phyloP scores from a whole-genome alignment of 2,888 invertebrate genomes.

The Philopedon plagiatum region DNA sequence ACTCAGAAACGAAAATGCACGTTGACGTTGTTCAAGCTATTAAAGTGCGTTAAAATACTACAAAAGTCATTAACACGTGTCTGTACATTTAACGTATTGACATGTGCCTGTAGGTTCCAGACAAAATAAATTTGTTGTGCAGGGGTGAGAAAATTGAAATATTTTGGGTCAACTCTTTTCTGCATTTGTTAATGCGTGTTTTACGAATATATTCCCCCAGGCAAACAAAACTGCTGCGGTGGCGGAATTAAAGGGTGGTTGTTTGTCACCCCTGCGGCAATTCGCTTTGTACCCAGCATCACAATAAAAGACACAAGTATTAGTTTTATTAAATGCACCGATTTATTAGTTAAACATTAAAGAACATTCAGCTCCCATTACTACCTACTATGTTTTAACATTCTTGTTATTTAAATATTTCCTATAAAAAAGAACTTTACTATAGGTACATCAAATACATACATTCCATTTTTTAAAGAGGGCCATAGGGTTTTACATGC shows the following conservation, averaged over 20 bases:
- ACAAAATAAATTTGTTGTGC: slow-evolving; percentile 33
- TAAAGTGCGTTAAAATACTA: neutral
- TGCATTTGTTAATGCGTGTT: slow-evolving; percentile 38
- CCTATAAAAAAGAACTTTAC: no score
- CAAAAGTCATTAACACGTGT: neutral
- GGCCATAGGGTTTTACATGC: no score
- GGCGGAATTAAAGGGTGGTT: slow-evolving; percentile 48
- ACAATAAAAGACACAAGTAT: slow-evolving; percentile 25
- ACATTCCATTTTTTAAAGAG: no score
- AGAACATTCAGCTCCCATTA: no score
- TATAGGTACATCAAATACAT: no score
- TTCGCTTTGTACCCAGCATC: slow-evolving; percentile 38
- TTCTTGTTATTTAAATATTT: no score
- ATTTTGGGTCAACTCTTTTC: slow-evolving; percentile 33
- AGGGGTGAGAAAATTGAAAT: slow-evolving; percentile 45
- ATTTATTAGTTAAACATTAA: neutral
- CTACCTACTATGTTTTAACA: no score
- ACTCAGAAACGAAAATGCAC: no score
- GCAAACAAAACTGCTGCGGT: slow-evolving; percentile 55
- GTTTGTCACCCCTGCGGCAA: slow-evolving; percentile 39
- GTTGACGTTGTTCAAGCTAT: neutral
- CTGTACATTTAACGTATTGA: slow-evolving; percentile 8
- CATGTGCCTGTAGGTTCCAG: slow-evolving; percentile 21
- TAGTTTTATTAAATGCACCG: slow-evolving; percentile 8
- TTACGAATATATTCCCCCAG: slow-evolving; percentile 35